phyloP scores from a whole-genome alignment of 30 jellyfish, hydroid and myxozoan species.

The Hydra vulgaris region DNA sequence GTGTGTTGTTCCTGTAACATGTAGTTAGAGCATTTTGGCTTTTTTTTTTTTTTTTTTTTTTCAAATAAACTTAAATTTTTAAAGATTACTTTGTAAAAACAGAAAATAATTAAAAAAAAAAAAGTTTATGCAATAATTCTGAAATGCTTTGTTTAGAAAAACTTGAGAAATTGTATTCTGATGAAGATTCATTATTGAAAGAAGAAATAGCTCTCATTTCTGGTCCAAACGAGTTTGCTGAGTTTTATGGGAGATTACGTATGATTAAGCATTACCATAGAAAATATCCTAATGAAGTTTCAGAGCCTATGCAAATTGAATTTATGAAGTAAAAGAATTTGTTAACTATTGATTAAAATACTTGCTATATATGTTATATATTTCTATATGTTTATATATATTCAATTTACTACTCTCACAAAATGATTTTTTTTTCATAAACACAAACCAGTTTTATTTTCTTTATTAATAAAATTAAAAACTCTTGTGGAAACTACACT shows the following conservation, averaged over 20 bases:
- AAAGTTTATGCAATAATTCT: too few species aligned
- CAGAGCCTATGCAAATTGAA: conserved; percentile 96
- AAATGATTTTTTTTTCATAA: too few species aligned
- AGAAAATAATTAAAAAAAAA: too few species aligned
- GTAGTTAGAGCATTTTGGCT: too few species aligned
- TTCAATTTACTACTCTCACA: too few species aligned
- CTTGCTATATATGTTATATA: too few species aligned
- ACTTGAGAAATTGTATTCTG: conserved; percentile 51
- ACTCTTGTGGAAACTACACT: background rate
- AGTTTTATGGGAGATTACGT: conserved; percentile 87
- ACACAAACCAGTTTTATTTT: background rate
- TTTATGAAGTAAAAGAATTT: conserved; percentile 40
- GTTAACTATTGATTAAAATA: background rate
- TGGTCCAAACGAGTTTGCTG: conserved; percentile 98
- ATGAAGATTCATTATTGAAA: conserved; percentile 68
- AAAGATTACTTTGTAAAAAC: too few species aligned
- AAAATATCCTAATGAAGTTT: conserved; percentile 85
- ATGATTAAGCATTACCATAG: conserved; percentile 78
- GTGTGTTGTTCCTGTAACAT: too few species aligned
- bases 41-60: too few species aligned
- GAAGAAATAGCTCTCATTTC: conserved; percentile 74
- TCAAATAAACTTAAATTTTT: too few species aligned
- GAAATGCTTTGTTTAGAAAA: conserved; percentile 35
- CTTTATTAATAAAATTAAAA: too few species aligned
- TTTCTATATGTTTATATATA: too few species aligned